Base-by-base conservation (phyloP, 2,113 vertebrate species). In the Hippocampus zosterae region DNA sequence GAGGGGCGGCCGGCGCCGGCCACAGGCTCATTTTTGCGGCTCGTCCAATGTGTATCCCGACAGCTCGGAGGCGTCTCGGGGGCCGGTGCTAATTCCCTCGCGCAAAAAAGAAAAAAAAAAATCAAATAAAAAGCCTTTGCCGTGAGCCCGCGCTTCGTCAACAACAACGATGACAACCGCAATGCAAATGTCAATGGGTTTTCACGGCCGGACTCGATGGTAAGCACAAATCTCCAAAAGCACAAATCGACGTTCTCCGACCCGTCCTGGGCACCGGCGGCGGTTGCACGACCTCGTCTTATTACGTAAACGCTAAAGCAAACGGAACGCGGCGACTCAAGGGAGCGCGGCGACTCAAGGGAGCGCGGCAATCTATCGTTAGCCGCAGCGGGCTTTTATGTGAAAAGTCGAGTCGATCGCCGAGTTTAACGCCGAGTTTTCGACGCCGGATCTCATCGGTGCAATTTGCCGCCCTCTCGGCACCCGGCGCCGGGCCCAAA, bases 1-100 rank as follows among this genome's bases (percentile, higher is more conserved):
- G 67, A 81, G 70, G 78, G 78, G 72, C 74, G 9, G 77, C 66
- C 6, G 82, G 72, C 75, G n/a, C 73, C 67, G 83, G 82, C 85
- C 83, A 85, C 79, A 78, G 80, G 78, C 76, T 91, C 76, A 57
- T 81, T 82, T 80, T 76, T 59, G 85, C 85, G 42, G 12, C 69
- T 42, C 9, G 79, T 81, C 78, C 73, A 87, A 83, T 81, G 87
- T 88, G 83, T 83, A 82, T 87, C 85, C 88, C 29, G 19, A 91
- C 84, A 83, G 68, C 67, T 84, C 74, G 70, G 46, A 77, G 87
- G 84, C 70, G 70, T 85, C 65, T 75, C 70, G 67, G 0, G 85
- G 64, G 88, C 87, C 87, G 82, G 80, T 88, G 84, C 70, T 77
- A 64, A 64, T 82, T 82, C 87, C 78, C 82, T 76, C 90, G 88